Conservation (phyloP, 2,888 invertebrate genomes). For the Strigamia maritima region DNA sequence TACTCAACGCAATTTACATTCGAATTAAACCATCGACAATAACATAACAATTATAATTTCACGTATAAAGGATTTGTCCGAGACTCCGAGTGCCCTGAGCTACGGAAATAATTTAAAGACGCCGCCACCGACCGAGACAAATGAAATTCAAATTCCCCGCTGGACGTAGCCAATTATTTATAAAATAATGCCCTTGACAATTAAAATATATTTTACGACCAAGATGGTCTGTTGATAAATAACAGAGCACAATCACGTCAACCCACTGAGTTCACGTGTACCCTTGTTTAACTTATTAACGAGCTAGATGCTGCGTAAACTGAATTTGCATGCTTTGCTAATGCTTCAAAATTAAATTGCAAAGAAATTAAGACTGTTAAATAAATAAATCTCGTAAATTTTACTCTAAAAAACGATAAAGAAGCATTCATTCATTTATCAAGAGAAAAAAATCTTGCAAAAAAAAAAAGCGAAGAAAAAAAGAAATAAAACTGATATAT, state of each 20-base stretch:
- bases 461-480: not conserved
- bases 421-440: not conserved
- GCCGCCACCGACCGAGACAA: slow-evolving; percentile 26
- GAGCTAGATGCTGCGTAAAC: not conserved
- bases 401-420: not conserved
- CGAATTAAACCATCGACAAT: not conserved
- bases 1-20: not conserved
- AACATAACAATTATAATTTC: not conserved
- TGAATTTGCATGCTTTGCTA: slow-evolving; percentile 2
- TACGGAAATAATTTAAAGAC: slow-evolving; percentile 31
- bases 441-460: not conserved
- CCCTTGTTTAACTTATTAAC: slow-evolving; percentile 20
- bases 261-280: not conserved
- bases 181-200: slow-evolving; percentile 32
- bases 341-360: not conserved
- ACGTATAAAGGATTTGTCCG: not conserved
- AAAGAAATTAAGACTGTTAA: not conserved
- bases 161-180: slow-evolving; percentile 32
- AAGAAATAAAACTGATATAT: not conserved
- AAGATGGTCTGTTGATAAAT: slow-evolving; percentile 23
- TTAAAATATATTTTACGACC: slow-evolving; percentile 31
- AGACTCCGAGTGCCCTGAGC: not conserved
- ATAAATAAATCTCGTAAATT: not conserved
- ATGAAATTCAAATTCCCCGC: slow-evolving; percentile 28
- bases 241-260: slow-evolving; percentile 27